A percentile compares a stretch with the other conserved stretches of the same genome.
Evolutionary conservation across 2,888 invertebrate species (phyloP).

Genomic region (Amaurobius ferox): DNA sequence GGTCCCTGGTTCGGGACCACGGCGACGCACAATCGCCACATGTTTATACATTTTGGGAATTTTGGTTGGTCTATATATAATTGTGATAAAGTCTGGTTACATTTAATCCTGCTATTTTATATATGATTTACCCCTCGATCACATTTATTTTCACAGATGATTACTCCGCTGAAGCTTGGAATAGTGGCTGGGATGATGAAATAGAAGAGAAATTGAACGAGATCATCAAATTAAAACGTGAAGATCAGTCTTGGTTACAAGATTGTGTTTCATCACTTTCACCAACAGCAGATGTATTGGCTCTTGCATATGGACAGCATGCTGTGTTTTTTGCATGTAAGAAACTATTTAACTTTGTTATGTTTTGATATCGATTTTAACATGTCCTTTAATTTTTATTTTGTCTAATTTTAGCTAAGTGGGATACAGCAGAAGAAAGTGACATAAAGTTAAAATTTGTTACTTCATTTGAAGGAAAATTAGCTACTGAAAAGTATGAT

Average conservation of each 20-base stretch:
- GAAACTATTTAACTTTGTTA: constrained; percentile 52
- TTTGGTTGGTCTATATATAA: too few relatives aligned
- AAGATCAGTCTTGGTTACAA: constrained; percentile 82
- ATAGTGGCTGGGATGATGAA: constrained; percentile 63
- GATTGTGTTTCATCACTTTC: constrained; percentile 84
- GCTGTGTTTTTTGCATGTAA: constrained; percentile 83
- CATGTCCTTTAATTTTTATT: neutral
- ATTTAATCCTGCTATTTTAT: too few relatives aligned
- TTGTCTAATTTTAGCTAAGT: constrained; percentile 80
- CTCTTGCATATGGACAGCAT: constrained; percentile 83
- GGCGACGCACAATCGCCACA: too few relatives aligned
- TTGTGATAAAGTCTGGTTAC: too few relatives aligned
- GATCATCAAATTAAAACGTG: constrained; percentile 40
- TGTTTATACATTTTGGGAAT: too few relatives aligned
- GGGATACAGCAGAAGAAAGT: constrained; percentile 78
- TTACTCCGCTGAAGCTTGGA: constrained; percentile 62
- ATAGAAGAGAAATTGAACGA: constrained; percentile 35
- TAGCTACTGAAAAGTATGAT: constrained; percentile 44
- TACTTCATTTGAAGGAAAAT: constrained; percentile 77
- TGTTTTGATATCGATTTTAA: too few relatives aligned
- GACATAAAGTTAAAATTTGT: constrained; percentile 79
- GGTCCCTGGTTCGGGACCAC: too few relatives aligned
- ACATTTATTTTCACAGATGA: too few relatives aligned
- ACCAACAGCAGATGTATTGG: constrained; percentile 85
- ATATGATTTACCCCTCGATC: too few relatives aligned